A percentile compares a stretch with the other conserved stretches of the same genome.
Evolutionary conservation across 2,888 invertebrate species (phyloP).

Genomic region (Spilarctia lutea): DNA sequence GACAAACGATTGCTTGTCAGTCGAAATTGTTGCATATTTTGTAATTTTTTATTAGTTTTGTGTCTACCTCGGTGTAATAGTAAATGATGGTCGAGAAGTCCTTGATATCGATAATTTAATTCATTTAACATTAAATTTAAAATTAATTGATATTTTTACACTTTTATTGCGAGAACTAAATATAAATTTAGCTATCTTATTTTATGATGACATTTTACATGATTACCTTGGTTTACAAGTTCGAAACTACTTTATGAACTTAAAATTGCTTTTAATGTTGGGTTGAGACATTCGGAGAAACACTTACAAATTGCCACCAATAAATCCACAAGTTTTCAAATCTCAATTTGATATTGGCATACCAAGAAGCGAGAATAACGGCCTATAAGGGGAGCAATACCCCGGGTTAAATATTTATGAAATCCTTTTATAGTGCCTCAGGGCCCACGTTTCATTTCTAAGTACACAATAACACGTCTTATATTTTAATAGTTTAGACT

Average conservation of each 20-base stretch:
- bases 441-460: conserved; percentile 59
- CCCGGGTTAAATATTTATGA: conserved; percentile 70
- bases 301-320: conserved; percentile 27
- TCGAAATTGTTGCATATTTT: background rate
- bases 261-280: conserved; percentile 3
- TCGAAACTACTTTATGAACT: background rate
- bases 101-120: no score
- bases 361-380: conserved; percentile 47
- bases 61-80: background rate
- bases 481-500: conserved; percentile 35
- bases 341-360: conserved; percentile 59
- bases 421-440: conserved; percentile 63
- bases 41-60: background rate
- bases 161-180: background rate
- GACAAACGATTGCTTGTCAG: background rate
- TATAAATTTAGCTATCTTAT: background rate
- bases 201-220: background rate
- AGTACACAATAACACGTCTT: conserved; percentile 37
- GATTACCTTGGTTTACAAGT: background rate
- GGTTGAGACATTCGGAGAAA: background rate
- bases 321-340: conserved; percentile 45
- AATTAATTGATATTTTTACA: no score
- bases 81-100: background rate
- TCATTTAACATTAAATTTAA: no score
- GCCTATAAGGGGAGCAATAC: conserved; percentile 55